Evolutionary conservation across 1,140 invertebrate genomes (phyloP).

Genomic region (Trachymyrmex cornetzi): DNA sequence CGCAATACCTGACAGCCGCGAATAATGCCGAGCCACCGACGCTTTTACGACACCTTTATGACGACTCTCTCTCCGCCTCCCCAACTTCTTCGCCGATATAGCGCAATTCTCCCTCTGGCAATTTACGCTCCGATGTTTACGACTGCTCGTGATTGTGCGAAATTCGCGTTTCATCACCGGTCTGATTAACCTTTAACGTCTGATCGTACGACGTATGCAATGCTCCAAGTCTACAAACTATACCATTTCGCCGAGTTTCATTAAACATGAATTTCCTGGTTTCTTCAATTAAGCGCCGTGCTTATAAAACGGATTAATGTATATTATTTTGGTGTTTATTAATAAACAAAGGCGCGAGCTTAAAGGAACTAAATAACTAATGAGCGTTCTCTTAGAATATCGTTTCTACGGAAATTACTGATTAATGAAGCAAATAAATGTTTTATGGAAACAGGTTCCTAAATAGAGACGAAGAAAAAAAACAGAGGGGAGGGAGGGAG

Average conservation of each 20-base stretch:
- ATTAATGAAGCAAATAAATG: slow-evolving; percentile 4
- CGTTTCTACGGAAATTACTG: slow-evolving; percentile 7
- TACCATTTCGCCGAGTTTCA: neutral
- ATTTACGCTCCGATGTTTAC: slow-evolving; percentile 46
- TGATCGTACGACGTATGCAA: slow-evolving; percentile 3
- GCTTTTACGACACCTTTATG: slow-evolving; percentile 24
- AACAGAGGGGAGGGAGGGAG: too few relatives aligned
- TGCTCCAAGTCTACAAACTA: neutral
- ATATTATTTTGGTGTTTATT: neutral
- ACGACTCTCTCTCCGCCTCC: neutral
- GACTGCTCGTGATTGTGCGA: slow-evolving; percentile 39
- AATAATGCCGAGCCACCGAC: slow-evolving; percentile 13
- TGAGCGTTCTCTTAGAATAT: neutral
- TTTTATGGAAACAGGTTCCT: neutral
- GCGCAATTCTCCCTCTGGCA: neutral
- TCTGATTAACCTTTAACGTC: slow-evolving; percentile 48
- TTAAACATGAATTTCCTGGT: slow-evolving; percentile 39
- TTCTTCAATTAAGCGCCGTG: neutral
- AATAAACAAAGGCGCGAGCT: neutral
- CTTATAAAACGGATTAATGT: neutral
- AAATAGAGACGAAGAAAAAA: neutral
- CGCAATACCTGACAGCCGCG: neutral
- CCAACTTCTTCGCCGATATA: neutral
- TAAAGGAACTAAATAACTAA: slow-evolving; percentile 21
- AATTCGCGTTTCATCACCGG: slow-evolving; percentile 33